A percentile compares a stretch with the other conserved stretches of the same genome.
These are phyloP conservation scores for Cybosia mesomella DNA, from an alignment of 2,888 invertebrate genomes.

Conservation along the genomic window DNA sequence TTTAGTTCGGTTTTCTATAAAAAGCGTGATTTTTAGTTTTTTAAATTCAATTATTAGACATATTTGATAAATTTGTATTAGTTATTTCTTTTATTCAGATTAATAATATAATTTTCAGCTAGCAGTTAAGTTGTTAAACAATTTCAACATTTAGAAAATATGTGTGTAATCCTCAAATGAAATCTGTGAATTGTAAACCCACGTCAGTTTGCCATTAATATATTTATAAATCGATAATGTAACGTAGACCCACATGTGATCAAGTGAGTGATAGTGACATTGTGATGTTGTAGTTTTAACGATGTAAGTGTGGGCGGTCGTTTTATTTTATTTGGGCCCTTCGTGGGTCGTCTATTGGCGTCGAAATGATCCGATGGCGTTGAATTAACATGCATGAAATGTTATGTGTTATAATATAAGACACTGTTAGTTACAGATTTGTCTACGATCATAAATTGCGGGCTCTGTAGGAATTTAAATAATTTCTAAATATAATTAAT, in stretches of 20 bases:
- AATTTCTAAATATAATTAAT: too few species aligned
- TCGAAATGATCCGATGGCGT: slow-evolving; percentile 35
- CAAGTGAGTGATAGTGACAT: slow-evolving; percentile 50
- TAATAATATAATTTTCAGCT: too few species aligned
- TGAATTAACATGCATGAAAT: slow-evolving; percentile 15
- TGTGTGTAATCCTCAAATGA: slow-evolving; percentile 7
- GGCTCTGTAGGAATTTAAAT: too few species aligned
- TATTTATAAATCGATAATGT: slow-evolving; percentile 29
- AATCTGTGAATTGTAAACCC: slow-evolving; percentile 20
- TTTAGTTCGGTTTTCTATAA: too few species aligned
- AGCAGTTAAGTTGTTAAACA: slow-evolving; percentile 23
- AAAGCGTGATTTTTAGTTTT: too few species aligned
- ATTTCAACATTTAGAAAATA: slow-evolving; percentile 7
- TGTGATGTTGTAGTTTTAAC: slow-evolving; percentile 66
- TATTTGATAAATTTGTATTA: too few species aligned
- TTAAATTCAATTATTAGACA: too few species aligned
- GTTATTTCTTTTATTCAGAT: too few species aligned
- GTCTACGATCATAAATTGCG: too few species aligned
- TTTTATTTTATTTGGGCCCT: slow-evolving; percentile 69
- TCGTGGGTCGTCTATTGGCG: slow-evolving; percentile 48
- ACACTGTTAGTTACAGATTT: neutral
- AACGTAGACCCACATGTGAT: slow-evolving; percentile 41
- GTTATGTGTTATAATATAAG: neutral
- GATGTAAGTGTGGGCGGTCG: slow-evolving; percentile 63
- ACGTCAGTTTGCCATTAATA: slow-evolving; percentile 20